Base-by-base conservation (phyloP, 1,140 invertebrate genomes). In the Heliothis subflexa region DNA sequence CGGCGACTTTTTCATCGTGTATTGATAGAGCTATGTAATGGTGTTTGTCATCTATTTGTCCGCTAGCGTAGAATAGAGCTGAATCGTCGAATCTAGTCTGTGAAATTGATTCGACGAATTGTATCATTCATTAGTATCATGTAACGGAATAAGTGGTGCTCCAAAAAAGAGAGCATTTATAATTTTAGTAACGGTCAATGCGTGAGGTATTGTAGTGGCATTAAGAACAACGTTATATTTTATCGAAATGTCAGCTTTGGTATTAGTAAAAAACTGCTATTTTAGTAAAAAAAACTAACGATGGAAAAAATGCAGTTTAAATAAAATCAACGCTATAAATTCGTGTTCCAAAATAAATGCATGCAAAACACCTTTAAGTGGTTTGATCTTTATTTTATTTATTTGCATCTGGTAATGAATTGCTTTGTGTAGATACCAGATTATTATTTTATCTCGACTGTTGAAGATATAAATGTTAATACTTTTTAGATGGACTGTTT, bases 61-160 rank as follows among this genome's bases (percentile, higher is more conserved):
- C 98, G 79, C 97, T 97, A 13, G 97, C 98, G 89, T 98, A 98
- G 88, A 98, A 98, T 50, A 98, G 85, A 1, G 97, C 97, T 3
- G 98, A 98, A 89, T 98, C 97, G 89, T 98, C 97, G 94, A 97
- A 98, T 86, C 97, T 95, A 62, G 97, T 97, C 96, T 97, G 88
- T 64, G 68, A 92, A 93, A 87, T 85, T 80, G 85, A 83, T 86
- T 81, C 66, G 12, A 16, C 50, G 25, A 57, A 47, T 47, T 49
- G 55, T 47, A 59, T 54, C 25, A 33, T 55, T 70, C 18, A 18
- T 70, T 70, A 18, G 21, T 52, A 18, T 47, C 16, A 18, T 47
- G 16, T 47, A 45, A 45, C 61, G 33, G 9, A 64, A 45, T 45
- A 64, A 64, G 40, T 66, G n/a, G 5, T 21, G 62, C n/a, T 64